Evolutionary conservation across 2,797 vertebrate genomes (phyloP), one percentile per base, ranked within the genome.

Genomic region (Lates japonicus): DNA sequence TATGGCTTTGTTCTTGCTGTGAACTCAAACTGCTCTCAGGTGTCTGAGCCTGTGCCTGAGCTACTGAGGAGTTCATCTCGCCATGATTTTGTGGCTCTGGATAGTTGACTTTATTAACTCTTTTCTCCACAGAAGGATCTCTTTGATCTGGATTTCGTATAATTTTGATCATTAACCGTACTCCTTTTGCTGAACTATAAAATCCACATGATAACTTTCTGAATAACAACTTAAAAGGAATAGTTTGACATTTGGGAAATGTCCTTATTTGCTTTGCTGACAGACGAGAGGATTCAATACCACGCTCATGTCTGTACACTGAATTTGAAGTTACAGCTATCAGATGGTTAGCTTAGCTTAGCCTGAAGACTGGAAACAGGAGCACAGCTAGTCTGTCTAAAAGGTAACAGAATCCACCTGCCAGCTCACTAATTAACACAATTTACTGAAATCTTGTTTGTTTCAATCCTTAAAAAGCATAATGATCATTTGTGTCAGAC

Each of bases 171-270:
- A 63, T 48, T 63, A 42, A 6, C 25, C 68, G 22, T 54, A 67
- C 64, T 61, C n/a, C n/a, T n/a, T 52, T 20, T 37, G 20, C 19
- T 51, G 55, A 51, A 67, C 54, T 67, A 22, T 63, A 17, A 75
- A 65, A 66, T n/a, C 33, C n/a, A 49, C 20, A 57, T n/a, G 6
- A 33, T 6, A 39, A 29, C 29, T 59, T 70, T 60, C 16, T 25
- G 5, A 60, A 59, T 5, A 52, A 51, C 17, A 10, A 35, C 35
- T 55, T 64, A 46, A 71, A 59, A n/a, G 12, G 22, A 29, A 19
- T 41, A 4, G 0, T 7, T 3, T 48, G 48, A 49, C 48, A 49
- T n/a, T 49, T 49, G 14, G 42, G 42, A 44, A 44, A 44, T 16
- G 14, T 42, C 41, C 25, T 46, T 44, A 14, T 49, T 67, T 3